Conservation (phyloP, 2,797 vertebrate species). For the Acridotheres tristis region DNA sequence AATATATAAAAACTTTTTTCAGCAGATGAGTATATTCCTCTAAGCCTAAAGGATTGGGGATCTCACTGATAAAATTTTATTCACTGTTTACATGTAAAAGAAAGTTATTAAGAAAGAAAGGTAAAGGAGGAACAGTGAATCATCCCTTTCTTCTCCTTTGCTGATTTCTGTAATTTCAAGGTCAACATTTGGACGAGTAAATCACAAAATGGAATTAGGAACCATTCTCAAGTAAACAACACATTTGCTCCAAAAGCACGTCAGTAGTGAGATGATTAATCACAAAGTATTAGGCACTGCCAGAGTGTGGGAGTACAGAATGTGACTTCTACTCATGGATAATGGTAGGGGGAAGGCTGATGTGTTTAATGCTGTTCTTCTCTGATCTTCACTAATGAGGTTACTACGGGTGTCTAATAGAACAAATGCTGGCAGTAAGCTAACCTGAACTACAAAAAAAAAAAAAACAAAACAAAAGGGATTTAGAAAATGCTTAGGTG, state of each 20-base stretch:
- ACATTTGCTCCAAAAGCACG: neutral
- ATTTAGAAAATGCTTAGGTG: neutral
- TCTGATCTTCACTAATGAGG: neutral
- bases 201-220: neutral
- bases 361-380: neutral
- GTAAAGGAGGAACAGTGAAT: neutral
- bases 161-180: neutral
- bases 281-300: neutral
- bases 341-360: neutral
- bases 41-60: neutral
- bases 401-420: neutral
- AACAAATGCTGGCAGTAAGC: neutral
- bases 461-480: neutral
- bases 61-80: neutral
- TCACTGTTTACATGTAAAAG: neutral
- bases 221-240: neutral
- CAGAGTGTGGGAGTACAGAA: neutral
- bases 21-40: neutral
- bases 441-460: neutral
- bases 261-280: neutral
- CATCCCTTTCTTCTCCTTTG: neutral
- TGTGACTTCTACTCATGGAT: neutral
- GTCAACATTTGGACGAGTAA: neutral
- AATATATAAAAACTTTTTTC: neutral
- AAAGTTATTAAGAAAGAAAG: neutral